A percentile compares a stretch with the other conserved stretches of the same genome.
Conservation (phyloP, 2,797 vertebrate genomes). For the Sarcophilus harrisii region DNA sequence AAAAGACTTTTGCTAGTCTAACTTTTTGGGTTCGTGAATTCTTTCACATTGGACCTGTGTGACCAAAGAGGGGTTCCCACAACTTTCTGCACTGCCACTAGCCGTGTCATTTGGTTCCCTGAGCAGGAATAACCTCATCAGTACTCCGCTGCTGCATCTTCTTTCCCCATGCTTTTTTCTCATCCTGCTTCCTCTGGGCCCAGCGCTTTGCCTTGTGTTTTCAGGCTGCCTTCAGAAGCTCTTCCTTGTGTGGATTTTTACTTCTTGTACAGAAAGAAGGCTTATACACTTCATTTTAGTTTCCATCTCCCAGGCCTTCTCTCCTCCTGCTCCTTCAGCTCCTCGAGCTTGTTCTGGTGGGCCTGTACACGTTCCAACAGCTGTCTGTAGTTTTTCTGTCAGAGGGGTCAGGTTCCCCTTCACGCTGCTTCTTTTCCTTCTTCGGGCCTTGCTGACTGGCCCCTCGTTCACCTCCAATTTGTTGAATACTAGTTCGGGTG, state of each 20-base stretch:
- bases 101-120: no score
- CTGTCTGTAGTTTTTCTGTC: slow-evolving; percentile 95
- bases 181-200: slow-evolving; percentile 88
- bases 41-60: no score
- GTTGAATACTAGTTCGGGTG: slow-evolving; percentile 88
- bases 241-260: slow-evolving; percentile 92
- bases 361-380: slow-evolving; percentile 91
- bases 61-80: no score
- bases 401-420: slow-evolving; percentile 94
- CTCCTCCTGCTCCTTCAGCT: slow-evolving; percentile 89
- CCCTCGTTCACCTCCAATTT: slow-evolving; percentile 87
- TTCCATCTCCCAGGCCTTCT: slow-evolving; percentile 90
- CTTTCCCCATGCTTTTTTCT: slow-evolving; percentile 86
- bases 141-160: slow-evolving; percentile 94
- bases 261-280: slow-evolving; percentile 92
- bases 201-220: slow-evolving; percentile 92
- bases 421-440: slow-evolving; percentile 88
- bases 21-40: no score
- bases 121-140: no score
- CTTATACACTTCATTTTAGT: slow-evolving; percentile 95
- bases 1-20: no score
- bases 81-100: no score
- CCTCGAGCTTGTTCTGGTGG: slow-evolving; percentile 90
- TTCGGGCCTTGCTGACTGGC: slow-evolving; percentile 84
- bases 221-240: slow-evolving; percentile 89